Percentiles rank a stretch among this genome's conserved stretches.
These are phyloP conservation scores for Diadophis punctatus DNA, from an alignment of 2,113 vertebrate genomes.

Conservation along the genomic window DNA sequence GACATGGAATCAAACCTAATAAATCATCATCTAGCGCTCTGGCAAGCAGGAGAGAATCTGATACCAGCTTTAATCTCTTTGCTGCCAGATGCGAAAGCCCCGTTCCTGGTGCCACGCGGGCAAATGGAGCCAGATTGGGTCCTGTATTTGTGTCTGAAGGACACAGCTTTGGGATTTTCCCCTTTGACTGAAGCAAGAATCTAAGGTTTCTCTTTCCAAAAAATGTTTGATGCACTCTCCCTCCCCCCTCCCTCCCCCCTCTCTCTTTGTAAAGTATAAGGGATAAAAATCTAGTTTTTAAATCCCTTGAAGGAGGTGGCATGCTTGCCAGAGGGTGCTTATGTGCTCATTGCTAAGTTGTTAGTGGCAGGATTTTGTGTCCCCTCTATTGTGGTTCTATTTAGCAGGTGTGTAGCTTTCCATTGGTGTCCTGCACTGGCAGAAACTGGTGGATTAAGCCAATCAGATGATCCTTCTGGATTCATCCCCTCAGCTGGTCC, in stretches of 20 bases:
- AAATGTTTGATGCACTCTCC: neutral
- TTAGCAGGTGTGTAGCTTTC: neutral
- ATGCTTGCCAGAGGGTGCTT: neutral
- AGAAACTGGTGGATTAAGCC: rapidly evolving
- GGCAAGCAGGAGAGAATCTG: neutral
- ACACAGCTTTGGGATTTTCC: too few species aligned
- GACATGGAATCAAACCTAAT: constrained; percentile 1
- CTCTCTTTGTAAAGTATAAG: neutral
- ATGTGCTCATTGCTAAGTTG: neutral
- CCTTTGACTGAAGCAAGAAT: neutral
- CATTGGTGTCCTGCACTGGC: neutral
- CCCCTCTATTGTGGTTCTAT: neutral
- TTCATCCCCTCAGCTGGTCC: neutral
- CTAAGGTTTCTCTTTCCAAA: neutral
- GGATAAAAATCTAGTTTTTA: neutral
- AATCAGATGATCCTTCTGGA: neutral
- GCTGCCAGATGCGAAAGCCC: neutral
- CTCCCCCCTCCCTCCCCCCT: too few species aligned
- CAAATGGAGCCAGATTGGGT: neutral
- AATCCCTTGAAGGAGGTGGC: neutral
- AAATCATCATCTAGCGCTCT: neutral
- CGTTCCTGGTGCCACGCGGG: neutral
- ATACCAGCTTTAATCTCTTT: neutral
- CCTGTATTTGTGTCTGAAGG: neutral
- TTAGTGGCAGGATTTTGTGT: neutral